A percentile compares a stretch with the other conserved stretches of the same genome.
Conservation (phyloP, 2,797 vertebrate species). For the Xyrichtys novacula region DNA sequence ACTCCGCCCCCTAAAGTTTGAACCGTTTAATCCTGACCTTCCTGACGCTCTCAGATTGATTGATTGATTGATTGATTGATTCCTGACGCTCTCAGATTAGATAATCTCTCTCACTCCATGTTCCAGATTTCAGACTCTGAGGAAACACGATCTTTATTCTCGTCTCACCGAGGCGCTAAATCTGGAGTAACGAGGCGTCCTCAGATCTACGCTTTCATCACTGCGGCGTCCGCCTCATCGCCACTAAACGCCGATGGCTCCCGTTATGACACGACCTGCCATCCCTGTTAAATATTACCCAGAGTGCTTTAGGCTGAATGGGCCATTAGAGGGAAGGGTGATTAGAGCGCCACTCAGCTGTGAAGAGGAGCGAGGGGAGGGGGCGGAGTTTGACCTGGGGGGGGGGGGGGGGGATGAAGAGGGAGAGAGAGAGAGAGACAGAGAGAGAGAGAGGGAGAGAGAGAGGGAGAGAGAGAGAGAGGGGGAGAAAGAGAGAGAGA, state of each 20-base stretch:
- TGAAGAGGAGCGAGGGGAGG: slow-evolving; percentile 41
- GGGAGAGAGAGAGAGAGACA: not conserved
- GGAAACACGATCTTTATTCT: too few species aligned
- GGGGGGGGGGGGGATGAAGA: slow-evolving; percentile 2
- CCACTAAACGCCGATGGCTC: not conserved
- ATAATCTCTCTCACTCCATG: too few species aligned
- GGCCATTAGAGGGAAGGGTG: slow-evolving; percentile 26
- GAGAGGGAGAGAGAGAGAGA: not conserved
- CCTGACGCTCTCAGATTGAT: too few species aligned
- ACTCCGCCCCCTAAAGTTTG: too few species aligned
- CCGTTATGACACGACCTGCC: slow-evolving; percentile 9
- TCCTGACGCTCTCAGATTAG: too few species aligned
- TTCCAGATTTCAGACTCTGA: too few species aligned
- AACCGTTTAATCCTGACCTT: too few species aligned
- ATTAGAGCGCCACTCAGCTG: slow-evolving; percentile 41
- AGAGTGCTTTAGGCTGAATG: slow-evolving; percentile 34
- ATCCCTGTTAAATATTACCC: slow-evolving; percentile 34
- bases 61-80: too few species aligned
- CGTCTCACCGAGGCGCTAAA: too few species aligned
- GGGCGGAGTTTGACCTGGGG: not conserved
- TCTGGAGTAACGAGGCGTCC: not conserved
- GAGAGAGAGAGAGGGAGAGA: not conserved
- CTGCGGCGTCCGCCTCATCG: slow-evolving; percentile 14
- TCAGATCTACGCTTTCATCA: slow-evolving; percentile 7
- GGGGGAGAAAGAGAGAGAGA: too few species aligned